Base-by-base conservation (phyloP, 2,888 invertebrate genomes). In the Tiliacea citrago region DNA sequence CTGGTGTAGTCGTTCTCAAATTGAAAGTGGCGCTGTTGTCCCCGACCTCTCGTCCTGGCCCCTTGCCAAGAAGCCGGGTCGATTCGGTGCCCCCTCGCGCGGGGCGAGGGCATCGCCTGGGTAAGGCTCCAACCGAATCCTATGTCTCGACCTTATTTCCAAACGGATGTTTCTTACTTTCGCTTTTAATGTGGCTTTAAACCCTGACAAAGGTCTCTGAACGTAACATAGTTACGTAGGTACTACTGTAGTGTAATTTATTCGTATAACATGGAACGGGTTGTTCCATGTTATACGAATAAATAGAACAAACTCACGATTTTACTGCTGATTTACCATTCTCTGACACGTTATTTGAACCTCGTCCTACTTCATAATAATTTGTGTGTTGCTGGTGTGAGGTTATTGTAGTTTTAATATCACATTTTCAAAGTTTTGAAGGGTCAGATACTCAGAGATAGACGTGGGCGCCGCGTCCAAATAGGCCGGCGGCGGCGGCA, bases 31-130 rank as follows among this genome's bases (percentile, higher is more conserved):
- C 88, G 86, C 89, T 88, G 86, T 87, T 88, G 89, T 88, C 88
- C 88, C 86, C 86, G 87, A 87, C 83, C 83, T 86, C 82, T 85
- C 77, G 88, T 88, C 85, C 91, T 94, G 95, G 94, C 93, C 77
- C 69, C 51, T 76, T 91, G 94, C 94, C 95, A 94, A 92, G 84
- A 84, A 87, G 80, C 89, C 88, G 89, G 95, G 94, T 94, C 95
- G 95, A 94, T 95, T 87, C 90, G 70, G 73, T 84, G 74, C 88
- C 88, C 89, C 85, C 85, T 81, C 85, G 86, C 81, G 85, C 77
- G 85, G 83, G 79, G 84, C 71, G 78, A 76, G 78, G 82, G 81
- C 75, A 84, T 80, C 35, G 85, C 83, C 86, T 85, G 88, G 85
- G 82, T 88, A 85, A 68, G 85, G 82, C 73, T 82, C 80, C 79